Percentiles rank a stretch among this genome's conserved stretches.
Evolutionary conservation across 2,113 vertebrate genomes (phyloP).

Genomic region (Suricata suricatta): DNA sequence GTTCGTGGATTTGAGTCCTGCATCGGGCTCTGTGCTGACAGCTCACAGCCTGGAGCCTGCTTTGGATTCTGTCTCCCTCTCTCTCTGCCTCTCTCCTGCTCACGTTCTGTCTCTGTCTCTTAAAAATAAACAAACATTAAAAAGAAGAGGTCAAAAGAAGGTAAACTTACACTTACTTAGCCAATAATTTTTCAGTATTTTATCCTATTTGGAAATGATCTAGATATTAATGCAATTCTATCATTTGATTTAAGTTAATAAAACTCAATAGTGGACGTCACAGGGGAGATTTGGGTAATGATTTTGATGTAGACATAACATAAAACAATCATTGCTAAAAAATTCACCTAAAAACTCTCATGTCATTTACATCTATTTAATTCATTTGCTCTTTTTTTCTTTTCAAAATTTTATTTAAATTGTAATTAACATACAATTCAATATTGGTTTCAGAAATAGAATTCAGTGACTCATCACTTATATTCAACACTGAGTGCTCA

Average conservation of each 20-base stretch:
- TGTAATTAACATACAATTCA: too few species aligned
- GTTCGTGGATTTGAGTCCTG: too few species aligned
- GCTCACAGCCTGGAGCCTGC: too few species aligned
- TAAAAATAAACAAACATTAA: too few species aligned
- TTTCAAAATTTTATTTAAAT: too few species aligned
- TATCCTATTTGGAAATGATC: not conserved
- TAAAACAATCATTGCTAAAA: not conserved
- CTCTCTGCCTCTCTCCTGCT: too few species aligned
- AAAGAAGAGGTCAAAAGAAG: not conserved
- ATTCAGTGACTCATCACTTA: too few species aligned
- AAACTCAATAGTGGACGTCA: not conserved
- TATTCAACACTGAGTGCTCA: too few species aligned
- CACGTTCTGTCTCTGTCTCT: too few species aligned
- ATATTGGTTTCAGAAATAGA: too few species aligned
- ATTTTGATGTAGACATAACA: not conserved
- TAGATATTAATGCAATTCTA: not conserved
- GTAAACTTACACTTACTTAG: not conserved
- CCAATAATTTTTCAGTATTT: not conserved
- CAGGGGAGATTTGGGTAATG: not conserved
- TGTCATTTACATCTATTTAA: not conserved
- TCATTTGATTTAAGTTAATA: not conserved
- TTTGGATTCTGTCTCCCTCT: too few species aligned
- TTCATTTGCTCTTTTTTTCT: not conserved
- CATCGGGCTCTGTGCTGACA: too few species aligned
- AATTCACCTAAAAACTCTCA: not conserved